Conservation (phyloP, 2,888 invertebrate species). For the Molorchus minor region DNA sequence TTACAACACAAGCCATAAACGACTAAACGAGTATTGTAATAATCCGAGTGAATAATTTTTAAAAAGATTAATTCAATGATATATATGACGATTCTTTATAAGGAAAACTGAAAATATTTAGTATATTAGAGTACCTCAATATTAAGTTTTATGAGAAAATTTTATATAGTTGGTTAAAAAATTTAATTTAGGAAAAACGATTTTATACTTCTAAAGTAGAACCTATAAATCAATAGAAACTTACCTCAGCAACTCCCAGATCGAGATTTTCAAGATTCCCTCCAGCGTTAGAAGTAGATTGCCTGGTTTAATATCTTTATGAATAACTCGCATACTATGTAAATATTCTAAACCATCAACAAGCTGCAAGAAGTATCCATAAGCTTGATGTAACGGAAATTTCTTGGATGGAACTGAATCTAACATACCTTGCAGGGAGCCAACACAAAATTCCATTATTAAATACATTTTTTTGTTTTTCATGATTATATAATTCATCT, state of each 20-base stretch:
- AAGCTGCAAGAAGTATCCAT: conserved; percentile 92
- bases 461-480: conserved; percentile 99
- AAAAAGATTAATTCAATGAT: too few species aligned
- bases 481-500: conserved; percentile 93
- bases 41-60: too few species aligned
- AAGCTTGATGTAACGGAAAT: conserved; percentile 93
- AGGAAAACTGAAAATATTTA: too few species aligned
- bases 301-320: conserved; percentile 99
- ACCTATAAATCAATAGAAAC: conserved; percentile 40
- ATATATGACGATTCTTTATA: too few species aligned
- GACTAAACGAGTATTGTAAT: too few species aligned
- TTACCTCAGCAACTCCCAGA: conserved; percentile 97
- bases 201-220: too few species aligned
- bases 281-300: conserved; percentile 92
- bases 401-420: conserved; percentile 89
- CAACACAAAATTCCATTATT: conserved; percentile 97
- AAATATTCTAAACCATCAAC: conserved; percentile 94
- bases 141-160: too few species aligned
- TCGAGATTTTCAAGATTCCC: conserved; percentile 97
- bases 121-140: too few species aligned
- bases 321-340: conserved; percentile 94
- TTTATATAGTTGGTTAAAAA: too few species aligned
- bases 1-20: too few species aligned
- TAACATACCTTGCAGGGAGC: conserved; percentile 91
- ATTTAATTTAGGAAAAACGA: too few species aligned